Evolutionary conservation across 1,140 invertebrate genomes (phyloP).

Genomic region (Temnothorax nylanderi): DNA sequence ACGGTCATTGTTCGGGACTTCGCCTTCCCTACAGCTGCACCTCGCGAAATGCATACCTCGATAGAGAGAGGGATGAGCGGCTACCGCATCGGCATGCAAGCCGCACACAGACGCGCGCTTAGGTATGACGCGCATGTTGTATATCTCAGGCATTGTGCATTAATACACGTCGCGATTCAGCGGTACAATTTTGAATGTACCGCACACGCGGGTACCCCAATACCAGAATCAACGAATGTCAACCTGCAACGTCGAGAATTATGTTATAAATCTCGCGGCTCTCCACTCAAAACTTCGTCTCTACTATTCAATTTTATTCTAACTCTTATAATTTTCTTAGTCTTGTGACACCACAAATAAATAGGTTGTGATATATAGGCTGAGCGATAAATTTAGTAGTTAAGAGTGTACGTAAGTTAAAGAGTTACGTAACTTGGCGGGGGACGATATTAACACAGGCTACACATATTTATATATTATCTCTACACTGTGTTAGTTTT

Average conservation of each 20-base stretch:
- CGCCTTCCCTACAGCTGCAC: conserved; percentile 34
- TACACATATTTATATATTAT: conserved; percentile 12
- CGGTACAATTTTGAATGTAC: conserved; percentile 43
- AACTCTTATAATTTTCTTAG: not conserved
- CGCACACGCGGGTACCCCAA: not conserved
- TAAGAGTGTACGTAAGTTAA: not conserved
- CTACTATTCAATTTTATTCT: not conserved
- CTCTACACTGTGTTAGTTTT: conserved; percentile 45
- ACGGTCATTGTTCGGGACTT: conserved; percentile 39
- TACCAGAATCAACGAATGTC: conserved; percentile 8
- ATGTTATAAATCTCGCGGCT: conserved; percentile 9
- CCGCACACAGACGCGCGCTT: conserved; percentile 53
- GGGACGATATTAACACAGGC: not conserved
- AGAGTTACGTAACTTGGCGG: not conserved
- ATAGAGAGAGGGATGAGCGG: conserved; percentile 32
- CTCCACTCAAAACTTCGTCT: no score
- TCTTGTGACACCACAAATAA: not conserved
- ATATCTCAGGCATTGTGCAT: conserved; percentile 49
- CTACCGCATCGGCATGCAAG: conserved; percentile 53
- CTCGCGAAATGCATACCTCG: conserved; percentile 54
- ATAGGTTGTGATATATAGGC: not conserved
- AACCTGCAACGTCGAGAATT: not conserved
- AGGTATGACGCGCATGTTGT: conserved; percentile 56
- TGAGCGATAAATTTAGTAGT: not conserved
- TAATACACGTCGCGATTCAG: conserved; percentile 46